phyloP scores from a whole-genome alignment of 1,140 invertebrate species.

The Thaumetopoea pityocampa region DNA sequence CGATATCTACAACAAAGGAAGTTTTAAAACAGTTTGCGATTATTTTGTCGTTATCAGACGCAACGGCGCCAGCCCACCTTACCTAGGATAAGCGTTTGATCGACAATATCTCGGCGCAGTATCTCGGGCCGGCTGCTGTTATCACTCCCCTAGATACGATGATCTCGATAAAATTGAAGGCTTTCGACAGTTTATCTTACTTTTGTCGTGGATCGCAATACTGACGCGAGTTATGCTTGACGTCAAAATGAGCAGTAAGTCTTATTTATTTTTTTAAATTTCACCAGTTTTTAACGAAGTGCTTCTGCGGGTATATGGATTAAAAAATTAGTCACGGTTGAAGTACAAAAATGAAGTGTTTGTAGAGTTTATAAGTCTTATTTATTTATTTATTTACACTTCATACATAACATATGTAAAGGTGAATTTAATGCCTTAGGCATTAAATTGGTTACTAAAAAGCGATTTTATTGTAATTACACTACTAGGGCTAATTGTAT shows the following conservation, averaged over 20 bases:
- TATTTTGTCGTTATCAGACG: slow-evolving; percentile 15
- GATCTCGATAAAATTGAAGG: slow-evolving; percentile 58
- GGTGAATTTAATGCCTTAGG: too few species aligned
- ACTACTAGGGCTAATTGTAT: too few species aligned
- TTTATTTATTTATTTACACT: too few species aligned
- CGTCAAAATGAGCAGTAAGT: slow-evolving; percentile 61
- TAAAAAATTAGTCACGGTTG: too few species aligned
- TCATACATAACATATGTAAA: too few species aligned
- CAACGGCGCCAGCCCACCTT: slow-evolving; percentile 6
- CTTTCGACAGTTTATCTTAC: slow-evolving; percentile 34
- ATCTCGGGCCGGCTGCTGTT: slow-evolving; percentile 38
- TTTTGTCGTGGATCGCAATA: slow-evolving; percentile 43
- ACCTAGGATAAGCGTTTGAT: slow-evolving; percentile 35
- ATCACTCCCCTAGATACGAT: slow-evolving; percentile 45
- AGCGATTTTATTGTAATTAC: too few species aligned
- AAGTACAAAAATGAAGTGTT: too few species aligned
- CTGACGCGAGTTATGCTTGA: slow-evolving; percentile 34
- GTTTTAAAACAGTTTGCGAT: background rate
- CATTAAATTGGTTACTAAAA: too few species aligned
- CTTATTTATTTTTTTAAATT: background rate
- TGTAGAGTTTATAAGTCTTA: too few species aligned
- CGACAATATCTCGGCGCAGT: slow-evolving; percentile 39
- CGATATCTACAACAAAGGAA: background rate
- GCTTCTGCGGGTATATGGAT: too few species aligned
- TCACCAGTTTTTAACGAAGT: background rate